phyloP scores from a whole-genome alignment of 1,140 invertebrate genomes.

The Muscidifurax raptorellus region DNA sequence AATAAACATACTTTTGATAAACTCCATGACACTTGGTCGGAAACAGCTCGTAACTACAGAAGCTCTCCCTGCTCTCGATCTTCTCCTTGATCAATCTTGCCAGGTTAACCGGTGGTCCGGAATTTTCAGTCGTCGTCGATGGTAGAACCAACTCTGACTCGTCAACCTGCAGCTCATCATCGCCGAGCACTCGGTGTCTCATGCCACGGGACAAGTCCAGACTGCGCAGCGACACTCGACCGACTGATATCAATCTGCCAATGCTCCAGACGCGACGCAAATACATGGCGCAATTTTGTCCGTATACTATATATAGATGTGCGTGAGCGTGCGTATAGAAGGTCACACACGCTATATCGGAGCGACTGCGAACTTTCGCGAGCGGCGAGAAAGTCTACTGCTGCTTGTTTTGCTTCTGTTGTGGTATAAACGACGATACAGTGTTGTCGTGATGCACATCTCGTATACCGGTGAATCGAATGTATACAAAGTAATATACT shows the following conservation, averaged over 20 bases:
- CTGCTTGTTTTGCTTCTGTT: too few species aligned
- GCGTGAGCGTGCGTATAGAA: too few species aligned
- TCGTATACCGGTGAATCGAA: too few species aligned
- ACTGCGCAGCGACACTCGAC: not conserved
- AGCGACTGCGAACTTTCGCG: too few species aligned
- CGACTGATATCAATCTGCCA: not conserved
- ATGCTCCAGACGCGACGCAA: not conserved
- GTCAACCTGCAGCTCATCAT: not conserved
- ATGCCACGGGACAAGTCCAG: not conserved
- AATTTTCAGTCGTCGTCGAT: not conserved
- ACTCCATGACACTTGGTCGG: slow-evolving; percentile 39
- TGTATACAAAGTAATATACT: too few species aligned
- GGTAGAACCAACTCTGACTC: not conserved
- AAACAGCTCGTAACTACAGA: slow-evolving; percentile 62
- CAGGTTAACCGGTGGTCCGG: slow-evolving; percentile 19
- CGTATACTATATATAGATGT: too few species aligned
- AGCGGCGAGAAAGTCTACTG: too few species aligned
- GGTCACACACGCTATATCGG: too few species aligned
- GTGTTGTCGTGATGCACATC: too few species aligned
- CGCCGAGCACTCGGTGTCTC: slow-evolving; percentile 19
- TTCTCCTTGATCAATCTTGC: slow-evolving; percentile 53
- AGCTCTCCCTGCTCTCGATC: slow-evolving; percentile 53
- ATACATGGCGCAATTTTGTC: not conserved
- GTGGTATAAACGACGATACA: too few species aligned
- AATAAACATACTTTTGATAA: slow-evolving; percentile 59